Evolutionary conservation across 92 coral and sea anemone species (phyloP).

Genomic region (Montipora capitata): DNA sequence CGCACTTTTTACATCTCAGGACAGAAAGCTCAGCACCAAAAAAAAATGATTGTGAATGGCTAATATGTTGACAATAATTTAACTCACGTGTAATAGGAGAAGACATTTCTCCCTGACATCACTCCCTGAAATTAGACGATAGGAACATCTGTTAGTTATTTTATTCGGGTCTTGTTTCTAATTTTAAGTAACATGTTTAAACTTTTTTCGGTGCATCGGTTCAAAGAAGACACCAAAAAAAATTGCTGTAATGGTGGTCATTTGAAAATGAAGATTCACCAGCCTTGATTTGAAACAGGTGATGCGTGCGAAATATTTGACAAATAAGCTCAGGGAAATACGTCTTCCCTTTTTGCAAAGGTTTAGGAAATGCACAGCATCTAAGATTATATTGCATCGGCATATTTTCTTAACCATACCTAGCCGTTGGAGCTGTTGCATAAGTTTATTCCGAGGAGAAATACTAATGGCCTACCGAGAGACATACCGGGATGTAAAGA

Average conservation of each 20-base stretch:
- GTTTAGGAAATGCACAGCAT: background rate
- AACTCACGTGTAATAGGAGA: background rate
- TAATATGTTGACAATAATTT: background rate
- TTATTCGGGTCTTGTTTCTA: too few relatives aligned
- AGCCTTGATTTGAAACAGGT: too few relatives aligned
- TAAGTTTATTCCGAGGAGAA: background rate
- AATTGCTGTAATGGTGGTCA: too few relatives aligned
- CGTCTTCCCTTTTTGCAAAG: background rate
- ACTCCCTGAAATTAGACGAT: background rate
- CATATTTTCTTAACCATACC: background rate
- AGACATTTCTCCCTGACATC: background rate
- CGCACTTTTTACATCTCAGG: background rate
- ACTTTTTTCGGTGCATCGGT: too few relatives aligned
- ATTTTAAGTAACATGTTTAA: too few relatives aligned
- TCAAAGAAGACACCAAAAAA: too few relatives aligned
- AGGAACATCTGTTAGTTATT: background rate
- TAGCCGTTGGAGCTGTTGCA: background rate
- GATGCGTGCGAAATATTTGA: too few relatives aligned
- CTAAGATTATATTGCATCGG: background rate
- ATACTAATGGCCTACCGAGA: background rate
- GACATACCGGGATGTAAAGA: background rate
- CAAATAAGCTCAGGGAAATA: background rate
- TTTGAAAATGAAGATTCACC: too few relatives aligned
- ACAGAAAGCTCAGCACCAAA: too few relatives aligned
- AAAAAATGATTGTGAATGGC: background rate